Evolutionary conservation across 2,113 vertebrate genomes (phyloP).

Genomic region (Arizona elegans): DNA sequence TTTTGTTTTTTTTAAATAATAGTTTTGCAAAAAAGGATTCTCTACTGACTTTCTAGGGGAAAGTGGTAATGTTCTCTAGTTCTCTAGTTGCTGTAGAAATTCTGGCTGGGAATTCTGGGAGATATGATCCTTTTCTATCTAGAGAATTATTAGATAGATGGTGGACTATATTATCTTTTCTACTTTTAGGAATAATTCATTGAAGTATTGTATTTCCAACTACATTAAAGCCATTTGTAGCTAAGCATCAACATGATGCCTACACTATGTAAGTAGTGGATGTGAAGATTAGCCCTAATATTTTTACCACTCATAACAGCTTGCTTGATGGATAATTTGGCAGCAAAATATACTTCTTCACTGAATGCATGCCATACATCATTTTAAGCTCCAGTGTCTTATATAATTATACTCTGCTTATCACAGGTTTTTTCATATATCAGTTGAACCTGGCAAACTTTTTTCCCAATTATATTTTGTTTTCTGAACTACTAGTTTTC

Average conservation of each 20-base stretch:
- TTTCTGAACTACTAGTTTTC: not conserved
- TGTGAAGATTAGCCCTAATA: not conserved
- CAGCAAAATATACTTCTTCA: not conserved
- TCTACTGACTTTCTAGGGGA: not conserved
- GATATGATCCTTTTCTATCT: not conserved
- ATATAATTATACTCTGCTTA: not conserved
- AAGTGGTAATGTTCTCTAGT: not conserved
- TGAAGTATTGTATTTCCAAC: not conserved
- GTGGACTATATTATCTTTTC: not conserved
- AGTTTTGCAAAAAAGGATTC: not conserved
- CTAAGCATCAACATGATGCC: not conserved
- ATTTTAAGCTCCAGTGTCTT: not conserved
- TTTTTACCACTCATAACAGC: not conserved
- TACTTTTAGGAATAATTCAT: not conserved
- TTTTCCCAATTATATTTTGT: not conserved
- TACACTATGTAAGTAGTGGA: not conserved
- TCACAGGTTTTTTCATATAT: not conserved
- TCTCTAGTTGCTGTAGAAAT: not conserved
- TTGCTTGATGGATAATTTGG: not conserved
- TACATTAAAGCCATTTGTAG: not conserved
- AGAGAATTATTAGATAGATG: not conserved
- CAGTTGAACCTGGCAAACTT: not conserved
- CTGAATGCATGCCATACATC: not conserved
- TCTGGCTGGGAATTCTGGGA: not conserved
- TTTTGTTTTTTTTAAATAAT: constrained; percentile 33